Base-by-base conservation (phyloP, 2,888 invertebrate species). In the Epinotia bilunana region DNA sequence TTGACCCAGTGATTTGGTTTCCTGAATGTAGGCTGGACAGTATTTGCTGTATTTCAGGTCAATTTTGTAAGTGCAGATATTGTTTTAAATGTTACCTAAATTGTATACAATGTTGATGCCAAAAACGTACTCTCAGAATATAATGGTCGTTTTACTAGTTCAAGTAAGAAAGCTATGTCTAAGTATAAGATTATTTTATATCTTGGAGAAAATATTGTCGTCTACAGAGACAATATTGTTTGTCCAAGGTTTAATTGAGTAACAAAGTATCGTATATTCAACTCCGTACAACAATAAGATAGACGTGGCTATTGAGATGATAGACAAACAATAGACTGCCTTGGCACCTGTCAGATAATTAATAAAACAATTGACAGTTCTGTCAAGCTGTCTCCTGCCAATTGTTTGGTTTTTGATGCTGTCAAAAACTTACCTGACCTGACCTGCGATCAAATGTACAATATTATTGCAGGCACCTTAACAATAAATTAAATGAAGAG, bases 1-100 rank as follows among this genome's bases (percentile, higher is more conserved):
- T 74, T 74, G 65, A 74, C 74, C 74, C 39, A 74, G 64, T 74
- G 74, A 65, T 65, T 71, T 71, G 46, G 49, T 74, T 74, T 74
- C 60, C 74, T 74, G 33, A 63, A 73, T 73, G 57, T 46, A 23
- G 62, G 28, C 7, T 53, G 58, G n/a, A 57, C 60, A 6, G 11
- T 58, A 33, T 64, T 70, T 60, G 63, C 23, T 0, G 23, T 68
- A 23, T 16, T 60, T 61, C 12, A 49, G 20, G 63, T 46, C 33
- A 1, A 33, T 20, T 33, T 58, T 28, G 11, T 33, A 49, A 53
- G 5, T 33, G 49, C 12, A 64, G 20, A 20, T 28, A 11, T 28
- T 13, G 20, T 28, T 16, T 16, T 49, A 49, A 49, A 49, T 46
- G 13, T 46, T 46, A 46, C 46, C 46, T 46, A 46, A 46, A 12